Percentiles rank a stretch among this genome's conserved stretches.
Conservation (phyloP, 2,797 vertebrate species). For the Coreius guichenoti region DNA sequence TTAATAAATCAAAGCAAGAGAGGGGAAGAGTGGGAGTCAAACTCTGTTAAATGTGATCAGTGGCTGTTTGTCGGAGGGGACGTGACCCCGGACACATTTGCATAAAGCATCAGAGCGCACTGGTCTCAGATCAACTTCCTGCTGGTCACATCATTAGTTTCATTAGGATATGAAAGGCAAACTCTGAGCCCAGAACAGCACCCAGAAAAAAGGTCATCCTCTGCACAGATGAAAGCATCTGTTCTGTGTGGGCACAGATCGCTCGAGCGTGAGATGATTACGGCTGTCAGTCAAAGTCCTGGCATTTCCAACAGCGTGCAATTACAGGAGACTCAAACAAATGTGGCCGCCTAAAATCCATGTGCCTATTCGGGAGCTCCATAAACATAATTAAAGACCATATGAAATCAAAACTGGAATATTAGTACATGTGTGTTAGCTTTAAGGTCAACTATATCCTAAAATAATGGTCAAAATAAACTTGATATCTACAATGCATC, state of each 20-base stretch:
- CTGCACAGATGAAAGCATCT: slow-evolving; percentile 36
- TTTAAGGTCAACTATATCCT: not conserved
- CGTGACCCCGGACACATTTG: slow-evolving; percentile 7
- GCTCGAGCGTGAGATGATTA: slow-evolving; percentile 24
- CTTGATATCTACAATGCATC: not conserved
- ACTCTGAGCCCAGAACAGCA: slow-evolving; percentile 38
- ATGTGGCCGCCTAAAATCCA: not conserved
- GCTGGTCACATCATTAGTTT: slow-evolving; percentile 36
- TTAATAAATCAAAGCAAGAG: not conserved
- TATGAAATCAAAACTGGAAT: not conserved
- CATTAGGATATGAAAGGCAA: slow-evolving; percentile 44
- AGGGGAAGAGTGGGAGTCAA: not conserved
- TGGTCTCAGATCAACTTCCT: slow-evolving; percentile 36
- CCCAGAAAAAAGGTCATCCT: slow-evolving; percentile 27
- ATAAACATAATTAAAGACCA: not conserved
- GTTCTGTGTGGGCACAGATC: slow-evolving; percentile 37
- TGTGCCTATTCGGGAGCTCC: not conserved
- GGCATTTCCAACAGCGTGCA: slow-evolving; percentile 1
- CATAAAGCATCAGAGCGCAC: slow-evolving; percentile 5
- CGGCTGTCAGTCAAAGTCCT: slow-evolving; percentile 26
- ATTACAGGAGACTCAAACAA: slow-evolving; percentile 21
- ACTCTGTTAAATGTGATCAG: slow-evolving; percentile 10
- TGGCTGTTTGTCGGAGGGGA: not conserved
- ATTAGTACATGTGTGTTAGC: not conserved
- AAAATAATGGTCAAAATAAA: not conserved